Evolutionary conservation across 2,797 vertebrate genomes (phyloP), one percentile per base, ranked within the genome.

Genomic region (Brotula barbata): DNA sequence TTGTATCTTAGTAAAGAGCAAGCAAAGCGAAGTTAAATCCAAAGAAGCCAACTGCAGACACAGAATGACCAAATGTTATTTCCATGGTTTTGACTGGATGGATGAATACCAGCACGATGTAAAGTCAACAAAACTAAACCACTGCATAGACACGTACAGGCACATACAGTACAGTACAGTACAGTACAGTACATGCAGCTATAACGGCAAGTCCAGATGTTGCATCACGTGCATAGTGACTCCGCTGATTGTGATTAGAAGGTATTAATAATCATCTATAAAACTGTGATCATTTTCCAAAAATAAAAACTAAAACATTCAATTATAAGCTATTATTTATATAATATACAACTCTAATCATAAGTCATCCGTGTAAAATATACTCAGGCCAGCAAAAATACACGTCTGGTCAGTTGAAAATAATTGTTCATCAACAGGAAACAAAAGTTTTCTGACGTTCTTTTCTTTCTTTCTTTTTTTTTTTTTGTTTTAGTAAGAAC

Each of bases 291-390:
- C 16, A 53, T 73, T 46, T 64, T 68, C 52, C 57, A 86, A 87
- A 89, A 90, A 86, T 85, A 88, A 87, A 82, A 82, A 86, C 70
- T 83, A 78, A 78, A 83, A 88, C 84, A 87, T 89, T 89, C 81
- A 88, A 78, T 81, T 77, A 73, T 75, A 47, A 62, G 70, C 50
- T 73, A 66, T 71, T 36, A 46, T 56, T 50, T 59, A 68, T 58
- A 64, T 61, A 69, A 76, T 71, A 70, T 63, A 75, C 47, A 77
- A 76, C 77, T 86, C 53, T 66, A 9, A 78, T 85, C 55, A 85
- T 86, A 87, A 82, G 84, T 83, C 84, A 82, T 87, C 58, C 66
- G 84, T 85, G 86, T 81, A 85, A 89, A 89, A 89, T 89, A 88
- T 77, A 87, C 55, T 86, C 75, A 71, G 77, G 82, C 78, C 81